Percentiles rank a stretch among this genome's conserved stretches.
Evolutionary conservation across 2,888 invertebrate genomes (phyloP).

Genomic region (Erebia epiphron): DNA sequence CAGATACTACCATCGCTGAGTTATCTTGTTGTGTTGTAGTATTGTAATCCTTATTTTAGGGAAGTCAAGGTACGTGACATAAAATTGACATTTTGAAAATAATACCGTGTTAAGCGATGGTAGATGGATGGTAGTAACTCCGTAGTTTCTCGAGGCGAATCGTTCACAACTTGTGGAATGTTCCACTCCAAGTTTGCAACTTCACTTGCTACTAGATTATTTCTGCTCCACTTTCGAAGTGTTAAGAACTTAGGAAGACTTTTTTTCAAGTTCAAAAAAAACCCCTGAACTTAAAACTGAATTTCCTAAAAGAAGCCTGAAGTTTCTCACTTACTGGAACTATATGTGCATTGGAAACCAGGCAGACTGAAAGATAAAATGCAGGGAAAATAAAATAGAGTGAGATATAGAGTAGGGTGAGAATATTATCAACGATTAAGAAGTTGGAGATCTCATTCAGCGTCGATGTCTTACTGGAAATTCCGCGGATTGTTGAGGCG

Average conservation of each 20-base stretch:
- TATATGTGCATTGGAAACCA: background rate
- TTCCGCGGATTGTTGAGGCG: slow-evolving; percentile 19
- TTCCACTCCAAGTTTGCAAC: background rate
- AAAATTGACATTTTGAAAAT: too few relatives aligned
- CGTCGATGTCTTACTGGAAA: slow-evolving; percentile 26
- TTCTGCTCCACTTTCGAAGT: background rate
- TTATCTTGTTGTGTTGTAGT: too few relatives aligned
- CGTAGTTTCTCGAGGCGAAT: too few relatives aligned
- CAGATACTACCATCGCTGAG: too few relatives aligned
- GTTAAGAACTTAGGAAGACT: background rate
- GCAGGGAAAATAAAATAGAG: background rate
- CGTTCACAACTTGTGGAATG: slow-evolving; percentile 1
- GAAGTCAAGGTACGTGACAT: too few relatives aligned
- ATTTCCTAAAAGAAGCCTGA: background rate
- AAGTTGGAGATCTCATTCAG: slow-evolving; percentile 30
- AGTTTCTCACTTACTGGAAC: background rate
- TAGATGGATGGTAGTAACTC: too few relatives aligned
- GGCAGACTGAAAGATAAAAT: background rate
- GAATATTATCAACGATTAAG: slow-evolving; percentile 23
- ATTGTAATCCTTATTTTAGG: too few relatives aligned
- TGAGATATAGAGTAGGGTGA: background rate
- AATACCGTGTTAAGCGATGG: too few relatives aligned
- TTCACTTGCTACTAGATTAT: background rate
- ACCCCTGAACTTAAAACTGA: too few relatives aligned
- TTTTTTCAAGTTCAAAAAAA: background rate